These are phyloP conservation scores for Elaphurus davidianus DNA, from an alignment of 2,113 vertebrate genomes.

Conservation along the genomic window DNA sequence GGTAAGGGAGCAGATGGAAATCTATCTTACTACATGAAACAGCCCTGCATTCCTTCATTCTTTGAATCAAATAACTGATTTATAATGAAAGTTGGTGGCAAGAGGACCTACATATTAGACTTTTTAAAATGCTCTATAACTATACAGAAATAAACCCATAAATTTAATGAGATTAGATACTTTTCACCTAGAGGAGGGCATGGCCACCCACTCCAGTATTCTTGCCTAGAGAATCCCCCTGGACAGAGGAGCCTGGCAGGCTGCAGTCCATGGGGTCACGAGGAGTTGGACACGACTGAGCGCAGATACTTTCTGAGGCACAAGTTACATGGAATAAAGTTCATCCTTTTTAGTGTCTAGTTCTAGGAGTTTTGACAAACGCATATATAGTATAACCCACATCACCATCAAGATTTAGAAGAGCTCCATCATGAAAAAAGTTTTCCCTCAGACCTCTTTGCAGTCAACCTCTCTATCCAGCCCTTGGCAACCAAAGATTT, in stretches of 20 bases:
- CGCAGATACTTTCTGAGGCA: neutral
- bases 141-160: neutral
- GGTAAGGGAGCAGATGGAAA: neutral
- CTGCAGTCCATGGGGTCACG: neutral
- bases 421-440: neutral
- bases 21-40: neutral
- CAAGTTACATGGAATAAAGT: neutral
- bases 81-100: neutral
- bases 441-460: neutral
- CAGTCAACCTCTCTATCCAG: neutral
- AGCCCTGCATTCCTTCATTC: neutral
- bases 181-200: neutral
- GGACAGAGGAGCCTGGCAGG: neutral
- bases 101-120: neutral
- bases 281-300: neutral
- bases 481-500: neutral
- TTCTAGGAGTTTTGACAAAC: neutral
- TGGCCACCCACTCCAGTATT: neutral
- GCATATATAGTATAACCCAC: neutral
- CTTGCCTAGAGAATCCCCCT: neutral
- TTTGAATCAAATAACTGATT: neutral
- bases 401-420: neutral
- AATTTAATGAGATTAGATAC: neutral
- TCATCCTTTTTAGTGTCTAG: neutral
- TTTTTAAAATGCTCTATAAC: neutral